These are phyloP conservation scores for Drosophila paulistorum DNA, from an alignment of 1,140 invertebrate genomes.

Conservation along the genomic window DNA sequence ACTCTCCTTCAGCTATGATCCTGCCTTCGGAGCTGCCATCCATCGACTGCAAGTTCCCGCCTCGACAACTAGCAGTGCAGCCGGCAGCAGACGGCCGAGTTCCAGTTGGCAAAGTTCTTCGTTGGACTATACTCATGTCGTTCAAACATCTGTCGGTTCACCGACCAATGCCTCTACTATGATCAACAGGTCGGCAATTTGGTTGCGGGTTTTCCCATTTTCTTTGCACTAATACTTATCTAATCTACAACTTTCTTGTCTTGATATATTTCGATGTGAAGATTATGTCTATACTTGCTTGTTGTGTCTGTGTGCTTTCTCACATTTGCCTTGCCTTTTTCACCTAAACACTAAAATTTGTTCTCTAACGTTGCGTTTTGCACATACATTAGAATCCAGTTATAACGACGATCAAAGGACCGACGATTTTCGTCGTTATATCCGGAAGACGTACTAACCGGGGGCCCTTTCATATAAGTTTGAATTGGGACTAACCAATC, in stretches of 20 bases:
- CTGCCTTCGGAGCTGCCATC: slow-evolving; percentile 48
- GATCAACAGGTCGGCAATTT: slow-evolving; percentile 9
- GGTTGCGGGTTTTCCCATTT: neutral
- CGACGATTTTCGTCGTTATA: too few species aligned
- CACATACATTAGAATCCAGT: neutral
- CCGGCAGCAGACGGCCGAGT: slow-evolving; percentile 15
- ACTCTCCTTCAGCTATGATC: slow-evolving; percentile 72
- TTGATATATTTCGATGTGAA: slow-evolving; percentile 1
- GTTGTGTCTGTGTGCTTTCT: neutral
- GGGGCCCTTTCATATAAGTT: too few species aligned
- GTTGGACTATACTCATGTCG: slow-evolving; percentile 64
- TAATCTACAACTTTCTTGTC: neutral
- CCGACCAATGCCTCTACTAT: neutral
- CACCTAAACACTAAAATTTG: too few species aligned
- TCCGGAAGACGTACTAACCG: too few species aligned
- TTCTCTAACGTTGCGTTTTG: neutral
- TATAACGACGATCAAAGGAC: too few species aligned
- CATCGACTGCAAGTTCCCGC: slow-evolving; percentile 61
- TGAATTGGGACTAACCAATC: too few species aligned
- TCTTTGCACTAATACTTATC: neutral
- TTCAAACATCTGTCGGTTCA: slow-evolving; percentile 18
- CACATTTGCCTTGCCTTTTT: neutral
- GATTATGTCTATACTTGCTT: neutral
- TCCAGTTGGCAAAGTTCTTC: slow-evolving; percentile 42
- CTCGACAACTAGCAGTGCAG: slow-evolving; percentile 4